Evolutionary conservation across 2,113 vertebrate species (phyloP).

Genomic region (Gadus chalcogrammus): DNA sequence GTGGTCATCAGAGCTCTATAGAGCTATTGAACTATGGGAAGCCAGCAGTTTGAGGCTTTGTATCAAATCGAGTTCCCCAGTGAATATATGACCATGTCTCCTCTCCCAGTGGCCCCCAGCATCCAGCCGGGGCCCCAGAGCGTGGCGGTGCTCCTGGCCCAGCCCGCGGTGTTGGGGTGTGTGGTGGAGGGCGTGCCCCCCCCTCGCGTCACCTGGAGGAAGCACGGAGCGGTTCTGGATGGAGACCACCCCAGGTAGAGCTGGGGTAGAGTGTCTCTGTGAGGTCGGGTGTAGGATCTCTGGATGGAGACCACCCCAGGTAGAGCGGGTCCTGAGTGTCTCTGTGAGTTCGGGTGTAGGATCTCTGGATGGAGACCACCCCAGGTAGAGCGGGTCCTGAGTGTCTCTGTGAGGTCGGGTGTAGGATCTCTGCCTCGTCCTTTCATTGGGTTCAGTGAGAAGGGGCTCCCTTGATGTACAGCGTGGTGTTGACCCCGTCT

Average conservation of each 20-base stretch:
- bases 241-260: slow-evolving; percentile 70
- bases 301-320: slow-evolving; percentile 75
- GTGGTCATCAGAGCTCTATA: too few species aligned
- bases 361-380: too few species aligned
- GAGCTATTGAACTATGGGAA: too few species aligned
- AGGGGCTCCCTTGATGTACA: too few species aligned
- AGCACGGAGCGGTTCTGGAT: slow-evolving; percentile 82
- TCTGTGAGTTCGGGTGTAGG: too few species aligned
- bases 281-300: too few species aligned
- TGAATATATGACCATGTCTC: background rate
- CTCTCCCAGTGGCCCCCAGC: slow-evolving; percentile 79
- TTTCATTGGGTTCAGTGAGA: too few species aligned
- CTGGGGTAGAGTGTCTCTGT: too few species aligned
- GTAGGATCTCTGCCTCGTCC: too few species aligned
- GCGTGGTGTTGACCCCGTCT: background rate
- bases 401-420: too few species aligned
- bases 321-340: too few species aligned
- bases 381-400: too few species aligned
- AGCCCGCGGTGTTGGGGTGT: slow-evolving; percentile 80
- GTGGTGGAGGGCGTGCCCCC: slow-evolving; percentile 79
- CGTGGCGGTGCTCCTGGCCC: slow-evolving; percentile 69
- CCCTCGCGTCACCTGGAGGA: slow-evolving; percentile 91
- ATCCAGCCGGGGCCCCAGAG: slow-evolving; percentile 76
- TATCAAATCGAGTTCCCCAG: background rate
- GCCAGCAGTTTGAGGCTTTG: background rate